phyloP scores from a whole-genome alignment of 1,140 invertebrate genomes.

The Berghia stephanieae region DNA sequence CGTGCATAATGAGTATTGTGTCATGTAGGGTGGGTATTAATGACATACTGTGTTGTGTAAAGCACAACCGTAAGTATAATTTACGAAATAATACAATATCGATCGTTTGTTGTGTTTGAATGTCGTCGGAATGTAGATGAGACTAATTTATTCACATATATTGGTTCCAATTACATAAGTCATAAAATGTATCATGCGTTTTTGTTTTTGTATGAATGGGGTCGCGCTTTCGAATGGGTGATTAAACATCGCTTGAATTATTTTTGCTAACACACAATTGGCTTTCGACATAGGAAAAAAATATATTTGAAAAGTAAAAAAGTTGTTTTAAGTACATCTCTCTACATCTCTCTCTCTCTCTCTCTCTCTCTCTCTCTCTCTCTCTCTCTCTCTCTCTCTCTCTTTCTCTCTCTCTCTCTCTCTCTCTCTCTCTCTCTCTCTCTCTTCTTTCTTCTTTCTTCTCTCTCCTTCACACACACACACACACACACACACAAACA shows the following conservation, averaged over 20 bases:
- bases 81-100: no score
- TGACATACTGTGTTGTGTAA: no score
- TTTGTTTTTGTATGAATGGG: no score
- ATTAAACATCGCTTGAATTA: not conserved
- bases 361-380: slow-evolving; percentile 19
- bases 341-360: slow-evolving; percentile 13
- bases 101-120: no score
- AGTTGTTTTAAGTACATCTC: not conserved
- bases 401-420: not conserved
- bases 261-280: not conserved
- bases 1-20: no score
- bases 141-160: no score
- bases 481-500: not conserved
- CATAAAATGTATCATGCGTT: no score
- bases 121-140: no score
- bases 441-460: not conserved
- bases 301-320: not conserved
- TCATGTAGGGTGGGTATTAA: no score
- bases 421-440: slow-evolving; percentile 1
- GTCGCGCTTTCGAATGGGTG: not conserved
- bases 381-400: not conserved
- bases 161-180: no score
- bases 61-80: no score
- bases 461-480: not conserved
- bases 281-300: not conserved